Percentiles rank a stretch among this genome's conserved stretches.
phyloP scores from a whole-genome alignment of 92 coral and sea anemone genomes.

The Plumapathes pennacea region DNA sequence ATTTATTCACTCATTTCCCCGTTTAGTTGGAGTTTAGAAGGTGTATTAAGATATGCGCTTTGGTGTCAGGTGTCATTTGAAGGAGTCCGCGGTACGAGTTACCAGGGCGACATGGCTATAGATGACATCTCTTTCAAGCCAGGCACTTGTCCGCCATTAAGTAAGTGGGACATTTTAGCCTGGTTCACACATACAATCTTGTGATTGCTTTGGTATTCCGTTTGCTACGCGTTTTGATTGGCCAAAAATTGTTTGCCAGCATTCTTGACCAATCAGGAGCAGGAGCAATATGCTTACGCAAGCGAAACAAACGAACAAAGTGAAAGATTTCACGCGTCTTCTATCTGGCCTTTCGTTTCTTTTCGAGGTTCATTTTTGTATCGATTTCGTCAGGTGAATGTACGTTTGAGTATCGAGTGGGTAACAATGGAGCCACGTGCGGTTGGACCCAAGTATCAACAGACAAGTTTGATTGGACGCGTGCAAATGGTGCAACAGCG shows the following conservation, averaged over 20 bases:
- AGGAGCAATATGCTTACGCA: too few relatives aligned
- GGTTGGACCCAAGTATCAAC: conserved; percentile 63
- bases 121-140: conserved; percentile 82
- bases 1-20: too few relatives aligned
- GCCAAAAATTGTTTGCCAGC: too few relatives aligned
- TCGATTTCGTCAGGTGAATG: conserved; percentile 55
- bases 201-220: too few relatives aligned
- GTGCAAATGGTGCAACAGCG: conserved; percentile 64
- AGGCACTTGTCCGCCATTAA: conserved; percentile 60
- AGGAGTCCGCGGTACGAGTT: conserved; percentile 76
- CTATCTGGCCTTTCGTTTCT: not conserved
- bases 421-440: conserved; percentile 40
- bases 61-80: conserved; percentile 64
- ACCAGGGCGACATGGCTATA: conserved; percentile 86
- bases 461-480: conserved; percentile 79
- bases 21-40: too few relatives aligned
- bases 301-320: too few relatives aligned
- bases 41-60: too few relatives aligned
- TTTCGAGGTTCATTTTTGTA: too few relatives aligned
- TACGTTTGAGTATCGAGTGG: conserved; percentile 71
- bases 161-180: too few relatives aligned
- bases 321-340: not conserved
- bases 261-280: too few relatives aligned
- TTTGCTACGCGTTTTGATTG: too few relatives aligned
- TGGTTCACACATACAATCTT: too few relatives aligned